Evolutionary conservation across 1,140 invertebrate genomes (phyloP).

Genomic region (Drosophila chauvacae): DNA sequence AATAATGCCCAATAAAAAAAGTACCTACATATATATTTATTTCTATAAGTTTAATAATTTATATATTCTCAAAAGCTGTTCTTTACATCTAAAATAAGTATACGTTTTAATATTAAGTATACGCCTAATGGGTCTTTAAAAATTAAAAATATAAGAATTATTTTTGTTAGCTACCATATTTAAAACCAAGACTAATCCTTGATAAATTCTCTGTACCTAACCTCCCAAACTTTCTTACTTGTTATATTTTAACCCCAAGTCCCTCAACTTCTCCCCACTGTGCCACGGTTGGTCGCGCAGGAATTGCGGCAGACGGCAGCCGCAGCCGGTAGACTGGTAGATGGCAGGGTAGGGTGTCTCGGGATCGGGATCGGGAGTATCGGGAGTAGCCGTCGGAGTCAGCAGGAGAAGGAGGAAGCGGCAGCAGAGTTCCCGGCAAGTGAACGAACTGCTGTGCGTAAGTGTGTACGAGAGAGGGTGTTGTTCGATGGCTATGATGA

Average conservation of each 20-base stretch:
- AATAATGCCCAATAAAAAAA: too few relatives aligned
- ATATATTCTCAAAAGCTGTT: neutral
- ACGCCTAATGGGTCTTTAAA: neutral
- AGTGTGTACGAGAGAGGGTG: slow-evolving; percentile 8
- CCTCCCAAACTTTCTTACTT: neutral
- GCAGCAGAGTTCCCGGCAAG: slow-evolving; percentile 45
- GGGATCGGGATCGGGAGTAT: slow-evolving; percentile 7
- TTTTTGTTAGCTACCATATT: too few relatives aligned
- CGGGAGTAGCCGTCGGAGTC: slow-evolving; percentile 10
- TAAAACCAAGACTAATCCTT: neutral
- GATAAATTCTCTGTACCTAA: neutral
- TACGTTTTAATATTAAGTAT: slow-evolving; percentile 9
- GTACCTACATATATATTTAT: too few relatives aligned
- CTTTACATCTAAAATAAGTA: too few relatives aligned
- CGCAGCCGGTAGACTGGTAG: slow-evolving; percentile 20
- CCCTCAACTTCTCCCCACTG: neutral
- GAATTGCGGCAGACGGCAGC: slow-evolving; percentile 41
- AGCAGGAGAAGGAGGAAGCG: slow-evolving; percentile 17
- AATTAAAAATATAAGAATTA: neutral
- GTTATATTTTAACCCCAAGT: neutral
- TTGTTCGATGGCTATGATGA: slow-evolving; percentile 28
- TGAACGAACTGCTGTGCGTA: slow-evolving; percentile 56
- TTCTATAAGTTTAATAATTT: too few relatives aligned
- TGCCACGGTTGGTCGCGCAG: slow-evolving; percentile 43
- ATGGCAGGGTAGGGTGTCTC: slow-evolving; percentile 9